A percentile compares a stretch with the other conserved stretches of the same genome.
phyloP scores from a whole-genome alignment of 2,113 vertebrate species.

The Astur gentilis region DNA sequence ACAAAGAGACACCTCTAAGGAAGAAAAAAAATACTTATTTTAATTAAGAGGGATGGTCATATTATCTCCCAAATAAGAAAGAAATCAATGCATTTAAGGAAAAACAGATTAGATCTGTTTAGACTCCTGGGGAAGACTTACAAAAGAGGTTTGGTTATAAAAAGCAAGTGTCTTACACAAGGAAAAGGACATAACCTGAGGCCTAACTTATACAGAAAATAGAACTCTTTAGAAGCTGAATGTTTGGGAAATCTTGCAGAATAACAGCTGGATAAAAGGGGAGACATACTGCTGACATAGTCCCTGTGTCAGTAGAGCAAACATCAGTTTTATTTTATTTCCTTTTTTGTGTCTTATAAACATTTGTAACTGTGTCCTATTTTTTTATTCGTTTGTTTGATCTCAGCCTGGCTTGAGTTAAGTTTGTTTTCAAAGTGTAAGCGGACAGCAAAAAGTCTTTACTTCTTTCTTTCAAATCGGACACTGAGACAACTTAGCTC shows the following conservation, averaged over 20 bases:
- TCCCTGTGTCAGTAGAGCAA: not conserved
- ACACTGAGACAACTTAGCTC: not conserved
- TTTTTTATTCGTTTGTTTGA: not conserved
- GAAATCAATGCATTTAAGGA: constrained; percentile 20
- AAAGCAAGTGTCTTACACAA: not conserved
- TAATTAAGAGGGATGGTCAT: constrained; percentile 20
- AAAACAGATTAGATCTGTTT: constrained; percentile 30
- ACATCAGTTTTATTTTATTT: not conserved
- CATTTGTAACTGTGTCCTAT: not conserved
- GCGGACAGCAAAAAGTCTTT: not conserved
- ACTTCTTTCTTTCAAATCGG: not conserved
- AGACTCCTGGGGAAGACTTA: not conserved
- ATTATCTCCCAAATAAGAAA: constrained; percentile 23
- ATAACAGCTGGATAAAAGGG: not conserved
- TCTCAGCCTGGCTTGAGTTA: not conserved
- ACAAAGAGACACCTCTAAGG: not conserved
- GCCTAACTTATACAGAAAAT: not conserved
- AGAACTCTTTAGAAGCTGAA: not conserved
- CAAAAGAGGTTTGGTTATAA: not conserved
- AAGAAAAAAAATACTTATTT: not conserved
- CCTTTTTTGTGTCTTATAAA: not conserved
- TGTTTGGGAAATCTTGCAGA: not conserved
- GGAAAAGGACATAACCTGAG: constrained; percentile 3
- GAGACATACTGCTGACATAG: not conserved
- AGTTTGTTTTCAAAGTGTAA: not conserved